Evolutionary conservation across 2,888 invertebrate genomes (phyloP), one percentile per base, ranked within the genome.

Genomic region (Chelonus formosanus): DNA sequence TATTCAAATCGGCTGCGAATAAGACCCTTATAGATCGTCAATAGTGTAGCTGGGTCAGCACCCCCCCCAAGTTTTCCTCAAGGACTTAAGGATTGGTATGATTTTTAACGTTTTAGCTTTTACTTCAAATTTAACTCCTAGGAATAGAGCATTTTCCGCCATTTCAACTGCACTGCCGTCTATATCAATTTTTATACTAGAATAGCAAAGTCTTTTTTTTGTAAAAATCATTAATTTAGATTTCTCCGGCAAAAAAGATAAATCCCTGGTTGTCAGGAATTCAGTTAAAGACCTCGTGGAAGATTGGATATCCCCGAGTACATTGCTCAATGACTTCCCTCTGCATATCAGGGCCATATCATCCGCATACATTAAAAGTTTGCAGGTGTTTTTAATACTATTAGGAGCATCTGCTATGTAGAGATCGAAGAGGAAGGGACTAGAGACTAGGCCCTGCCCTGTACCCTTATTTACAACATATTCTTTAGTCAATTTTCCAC

Each of bases 191-290:
- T n/a, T n/a, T n/a, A n/a, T n/a, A n/a, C n/a, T 40, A 40, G 40
- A 32, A 5, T 31, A 36, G 47, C 47, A 53, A 44, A 32, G 50
- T 62, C 53, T 65, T n/a, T 20, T 56, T 56, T 61, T 53, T 40
- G 45, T 44, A 31, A 61, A 40, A 4, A 60, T 60, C 1, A 60
- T 31, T 36, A 60, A 32, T 3, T 50, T 47, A 4, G 36, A 40
- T 60, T 60, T 60, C 36, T 48, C 40, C 0, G 60, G 60, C 20
- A 50, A 60, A 10, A 60, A 10, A 34, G 31, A 20, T 1, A 48
- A 20, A 7, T 52, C 48, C 36, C 10, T 60, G 6, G 5, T 35
- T 5, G 7, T n/a, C 6, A 60, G 52, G 8, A n/a, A 40, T 2
- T 3, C 10, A 31, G 20, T 7, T 3, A 60, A 10, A 4, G 2